A percentile compares a stretch with the other conserved stretches of the same genome.
phyloP scores from a whole-genome alignment of 2,797 vertebrate species.

The Helarctos malayanus region DNA sequence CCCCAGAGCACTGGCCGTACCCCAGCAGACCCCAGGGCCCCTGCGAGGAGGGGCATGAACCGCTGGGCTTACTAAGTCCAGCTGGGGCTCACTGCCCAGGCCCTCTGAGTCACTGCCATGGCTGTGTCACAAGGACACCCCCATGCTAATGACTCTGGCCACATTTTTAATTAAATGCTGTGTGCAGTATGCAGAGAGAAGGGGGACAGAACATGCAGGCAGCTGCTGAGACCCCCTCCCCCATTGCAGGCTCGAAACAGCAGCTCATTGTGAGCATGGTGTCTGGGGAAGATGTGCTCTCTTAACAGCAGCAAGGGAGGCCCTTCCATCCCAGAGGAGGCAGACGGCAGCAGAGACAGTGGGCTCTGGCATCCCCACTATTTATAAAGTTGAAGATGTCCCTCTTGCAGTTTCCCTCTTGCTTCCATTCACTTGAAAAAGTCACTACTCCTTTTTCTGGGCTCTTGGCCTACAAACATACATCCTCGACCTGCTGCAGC shows the following conservation, averaged over 20 bases:
- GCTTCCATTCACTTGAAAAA: background rate
- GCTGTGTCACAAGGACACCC: background rate
- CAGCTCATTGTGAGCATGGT: conserved; percentile 16
- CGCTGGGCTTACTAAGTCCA: background rate
- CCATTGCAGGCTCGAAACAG: conserved; percentile 49
- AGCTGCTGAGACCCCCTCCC: conserved; percentile 73
- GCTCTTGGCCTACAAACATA: background rate
- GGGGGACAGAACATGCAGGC: background rate
- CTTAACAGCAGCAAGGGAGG: background rate
- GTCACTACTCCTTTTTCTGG: background rate
- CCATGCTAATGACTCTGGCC: background rate
- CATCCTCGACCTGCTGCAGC: background rate
- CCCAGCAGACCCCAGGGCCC: background rate
- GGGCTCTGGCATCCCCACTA: background rate
- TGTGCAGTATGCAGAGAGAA: conserved; percentile 23
- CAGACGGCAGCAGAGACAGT: rapidly evolving
- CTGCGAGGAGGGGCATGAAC: background rate
- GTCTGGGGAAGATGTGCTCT: background rate
- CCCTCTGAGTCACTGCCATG: background rate
- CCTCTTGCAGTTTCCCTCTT: background rate
- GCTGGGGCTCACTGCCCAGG: background rate
- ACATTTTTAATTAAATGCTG: conserved; percentile 65
- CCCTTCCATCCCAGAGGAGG: background rate
- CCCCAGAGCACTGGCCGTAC: background rate
- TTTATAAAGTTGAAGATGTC: background rate